Base-by-base conservation (phyloP, 2,797 vertebrate genomes). In the Martes flavigula region DNA sequence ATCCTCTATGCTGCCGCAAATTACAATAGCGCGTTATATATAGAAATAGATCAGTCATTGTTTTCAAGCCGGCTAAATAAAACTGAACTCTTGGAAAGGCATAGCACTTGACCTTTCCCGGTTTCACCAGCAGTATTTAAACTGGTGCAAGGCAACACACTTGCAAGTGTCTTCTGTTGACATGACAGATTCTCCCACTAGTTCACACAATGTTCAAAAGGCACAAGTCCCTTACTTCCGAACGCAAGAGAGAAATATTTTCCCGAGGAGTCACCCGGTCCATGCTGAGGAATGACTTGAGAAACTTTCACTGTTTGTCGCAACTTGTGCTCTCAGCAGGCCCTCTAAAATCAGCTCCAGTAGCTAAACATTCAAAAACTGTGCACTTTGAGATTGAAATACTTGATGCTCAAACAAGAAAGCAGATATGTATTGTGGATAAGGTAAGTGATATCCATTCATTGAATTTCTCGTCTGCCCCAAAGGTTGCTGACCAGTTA, bases 301-400 rank as follows among this genome's bases (percentile, higher is more conserved):
- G 92, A 90, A 97, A 98, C 68, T 98, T 99, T 58, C 97, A 98
- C 77, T 98, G 56, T 86, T 93, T 99, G 5, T 99, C 99, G 2
- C 98, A 98, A 95, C 96, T 99, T 92, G 96, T 99, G 32, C 98
- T 99, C 46, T 98, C 98, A 56, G 97, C 98, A 54, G 98, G 99
- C 60, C 98, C 98, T 9, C 58, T 98, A 23, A 99, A 83, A 93
- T 9, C 98, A 40, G 62, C 79, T 1, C 96, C 98, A 21, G 83
- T 81, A 5, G 88, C 97, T 91, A 99, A 98, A 89, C 98, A 98
- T 90, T 98, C 98, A 84, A 99, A 99, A 96, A 68, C 98, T 68
- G 95, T 94, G 11, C 99, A 99, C 95, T 98, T 99, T 90, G 99
- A 99, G 96, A 98, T 99, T 94, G 99, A 99, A 98, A 98, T 99